phyloP scores from a whole-genome alignment of 1,140 invertebrate genomes.

The Aradophagus sp. region DNA sequence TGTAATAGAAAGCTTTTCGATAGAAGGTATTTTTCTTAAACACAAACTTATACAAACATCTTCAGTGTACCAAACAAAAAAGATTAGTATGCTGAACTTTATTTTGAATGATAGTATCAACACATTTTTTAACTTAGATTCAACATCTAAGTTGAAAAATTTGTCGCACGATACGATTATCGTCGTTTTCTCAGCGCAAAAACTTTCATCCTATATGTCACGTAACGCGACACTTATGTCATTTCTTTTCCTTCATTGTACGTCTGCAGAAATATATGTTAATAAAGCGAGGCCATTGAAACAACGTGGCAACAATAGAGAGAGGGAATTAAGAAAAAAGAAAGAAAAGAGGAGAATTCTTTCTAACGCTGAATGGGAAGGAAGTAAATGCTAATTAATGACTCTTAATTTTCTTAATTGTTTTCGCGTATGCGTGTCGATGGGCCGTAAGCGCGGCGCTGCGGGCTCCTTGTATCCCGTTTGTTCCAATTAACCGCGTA shows the following conservation, averaged over 20 bases:
- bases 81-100: too few species aligned
- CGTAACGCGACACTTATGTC: constrained; percentile 21
- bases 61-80: too few species aligned
- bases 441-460: constrained; percentile 59
- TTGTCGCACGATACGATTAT: too few species aligned
- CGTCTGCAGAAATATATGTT: constrained; percentile 47
- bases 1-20: too few species aligned
- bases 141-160: too few species aligned
- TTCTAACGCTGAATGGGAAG: constrained; percentile 59
- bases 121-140: too few species aligned
- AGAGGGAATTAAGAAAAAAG: too few species aligned
- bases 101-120: too few species aligned
- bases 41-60: too few species aligned
- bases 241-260: constrained; percentile 16
- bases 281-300: constrained; percentile 55
- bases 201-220: constrained; percentile 34
- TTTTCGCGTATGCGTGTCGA: constrained; percentile 63
- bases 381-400: constrained; percentile 75
- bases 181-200: constrained; percentile 21
- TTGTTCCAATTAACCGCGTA: constrained; percentile 54
- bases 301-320: constrained; percentile 69
- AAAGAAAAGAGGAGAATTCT: constrained; percentile 65
- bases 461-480: constrained; percentile 53
- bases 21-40: too few species aligned
- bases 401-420: constrained; percentile 75